These are phyloP conservation scores for Scytalopus superciliaris DNA, from an alignment of 2,113 vertebrate genomes.

Conservation along the genomic window DNA sequence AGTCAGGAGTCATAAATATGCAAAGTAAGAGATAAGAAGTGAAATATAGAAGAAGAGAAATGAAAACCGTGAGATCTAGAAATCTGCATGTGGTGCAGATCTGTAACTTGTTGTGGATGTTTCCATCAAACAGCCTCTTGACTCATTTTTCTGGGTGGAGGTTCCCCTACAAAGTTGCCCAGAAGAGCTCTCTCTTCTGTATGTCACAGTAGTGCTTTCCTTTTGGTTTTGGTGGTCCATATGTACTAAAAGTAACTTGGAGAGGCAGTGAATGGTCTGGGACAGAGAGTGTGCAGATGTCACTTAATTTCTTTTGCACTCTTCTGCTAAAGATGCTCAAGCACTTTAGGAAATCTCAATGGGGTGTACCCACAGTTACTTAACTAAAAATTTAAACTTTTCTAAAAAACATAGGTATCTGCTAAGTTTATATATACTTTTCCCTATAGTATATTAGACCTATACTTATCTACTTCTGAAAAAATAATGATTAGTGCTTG, in stretches of 20 bases:
- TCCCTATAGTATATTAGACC: neutral
- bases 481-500: neutral
- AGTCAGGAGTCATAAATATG: neutral
- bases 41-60: neutral
- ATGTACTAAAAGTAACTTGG: neutral
- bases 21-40: neutral
- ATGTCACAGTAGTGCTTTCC: neutral
- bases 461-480: neutral
- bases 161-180: neutral
- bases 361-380: neutral
- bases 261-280: neutral
- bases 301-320: neutral
- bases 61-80: neutral
- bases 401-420: neutral
- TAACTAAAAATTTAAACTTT: neutral
- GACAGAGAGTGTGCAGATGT: neutral
- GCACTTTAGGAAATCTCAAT: neutral
- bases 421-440: neutral
- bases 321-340: neutral
- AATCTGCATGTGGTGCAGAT: neutral
- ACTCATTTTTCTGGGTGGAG: neutral
- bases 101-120: neutral
- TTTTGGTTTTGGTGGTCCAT: neutral
- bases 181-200: neutral
- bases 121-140: neutral